These are phyloP conservation scores for Apoderus coryli DNA, from an alignment of 2,888 invertebrate genomes.

Conservation along the genomic window DNA sequence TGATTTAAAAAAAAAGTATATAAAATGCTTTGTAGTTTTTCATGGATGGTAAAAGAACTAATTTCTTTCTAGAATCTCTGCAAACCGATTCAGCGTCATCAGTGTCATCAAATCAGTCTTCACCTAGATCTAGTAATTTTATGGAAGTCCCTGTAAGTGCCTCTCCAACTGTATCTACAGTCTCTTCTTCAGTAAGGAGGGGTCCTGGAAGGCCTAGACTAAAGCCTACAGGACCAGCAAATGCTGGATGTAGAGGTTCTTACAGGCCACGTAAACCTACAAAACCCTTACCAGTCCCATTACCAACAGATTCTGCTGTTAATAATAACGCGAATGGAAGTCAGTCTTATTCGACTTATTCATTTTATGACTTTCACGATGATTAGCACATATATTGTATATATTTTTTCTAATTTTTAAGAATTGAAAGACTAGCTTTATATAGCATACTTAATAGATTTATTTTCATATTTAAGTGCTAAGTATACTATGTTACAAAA, in stretches of 20 bases:
- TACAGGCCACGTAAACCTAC: constrained; percentile 42
- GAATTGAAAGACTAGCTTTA: too few species aligned
- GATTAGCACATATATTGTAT: constrained; percentile 22
- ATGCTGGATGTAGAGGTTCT: constrained; percentile 45
- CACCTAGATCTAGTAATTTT: constrained; percentile 16
- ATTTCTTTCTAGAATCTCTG: too few species aligned
- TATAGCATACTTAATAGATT: too few species aligned
- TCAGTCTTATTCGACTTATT: constrained; percentile 25
- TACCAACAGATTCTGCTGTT: constrained; percentile 27
- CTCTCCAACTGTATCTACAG: constrained; percentile 6
- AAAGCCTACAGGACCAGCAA: constrained; percentile 48
- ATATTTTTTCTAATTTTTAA: too few species aligned
- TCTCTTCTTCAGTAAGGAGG: constrained; percentile 34
- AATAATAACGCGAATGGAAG: constrained; percentile 18
- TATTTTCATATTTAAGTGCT: too few species aligned
- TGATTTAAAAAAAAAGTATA: too few species aligned
- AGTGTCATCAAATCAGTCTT: constrained; percentile 18
- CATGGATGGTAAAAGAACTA: too few species aligned
- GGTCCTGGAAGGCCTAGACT: constrained; percentile 56
- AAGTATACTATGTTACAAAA: too few species aligned
- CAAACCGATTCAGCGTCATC: constrained; percentile 16
- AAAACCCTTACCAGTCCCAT: constrained; percentile 32
- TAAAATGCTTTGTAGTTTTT: too few species aligned
- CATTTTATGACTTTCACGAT: constrained; percentile 27
- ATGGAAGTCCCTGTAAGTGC: constrained; percentile 15